Conservation (phyloP, 2,888 invertebrate genomes). For the Mythimna pallens region DNA sequence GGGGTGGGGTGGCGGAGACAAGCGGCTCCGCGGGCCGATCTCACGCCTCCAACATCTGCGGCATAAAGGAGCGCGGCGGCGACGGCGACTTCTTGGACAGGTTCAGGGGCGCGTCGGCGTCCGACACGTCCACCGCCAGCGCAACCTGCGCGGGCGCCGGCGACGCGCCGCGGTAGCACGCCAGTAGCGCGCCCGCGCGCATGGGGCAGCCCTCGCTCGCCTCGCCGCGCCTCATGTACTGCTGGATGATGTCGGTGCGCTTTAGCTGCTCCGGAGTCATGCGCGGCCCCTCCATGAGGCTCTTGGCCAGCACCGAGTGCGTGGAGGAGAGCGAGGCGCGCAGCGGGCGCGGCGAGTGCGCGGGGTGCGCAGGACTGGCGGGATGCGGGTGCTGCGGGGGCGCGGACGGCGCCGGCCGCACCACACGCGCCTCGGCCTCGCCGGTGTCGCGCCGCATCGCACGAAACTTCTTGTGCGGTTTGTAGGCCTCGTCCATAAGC, state of each 20-base stretch:
- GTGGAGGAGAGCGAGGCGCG: slow-evolving; percentile 94
- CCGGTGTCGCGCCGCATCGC: slow-evolving; percentile 95
- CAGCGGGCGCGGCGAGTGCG: slow-evolving; percentile 90
- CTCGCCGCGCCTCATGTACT: slow-evolving; percentile 96
- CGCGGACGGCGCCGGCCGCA: slow-evolving; percentile 87
- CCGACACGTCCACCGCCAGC: slow-evolving; percentile 95
- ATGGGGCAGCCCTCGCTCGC: slow-evolving; percentile 85
- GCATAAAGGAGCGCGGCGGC: slow-evolving; percentile 91
- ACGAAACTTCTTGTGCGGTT: slow-evolving; percentile 98
- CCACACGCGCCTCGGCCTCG: slow-evolving; percentile 92
- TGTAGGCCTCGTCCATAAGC: slow-evolving; percentile 98
- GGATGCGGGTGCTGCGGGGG: slow-evolving; percentile 89
- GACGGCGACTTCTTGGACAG: slow-evolving; percentile 95
- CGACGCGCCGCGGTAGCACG: slow-evolving; percentile 83
- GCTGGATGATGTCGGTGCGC: slow-evolving; percentile 97
- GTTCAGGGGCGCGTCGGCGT: slow-evolving; percentile 96
- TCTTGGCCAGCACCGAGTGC: slow-evolving; percentile 97
- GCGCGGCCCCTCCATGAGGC: slow-evolving; percentile 97
- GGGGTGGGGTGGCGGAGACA: slow-evolving; percentile 89
- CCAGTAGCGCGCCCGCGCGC: slow-evolving; percentile 79
- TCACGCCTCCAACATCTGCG: slow-evolving; percentile 92
- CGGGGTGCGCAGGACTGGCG: slow-evolving; percentile 80
- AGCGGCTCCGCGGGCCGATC: slow-evolving; percentile 87
- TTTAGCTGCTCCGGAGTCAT: slow-evolving; percentile 98
- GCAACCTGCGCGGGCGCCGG: slow-evolving; percentile 88